Base-by-base conservation (phyloP, 1,140 invertebrate genomes). In the Saccostrea cuccullata region DNA sequence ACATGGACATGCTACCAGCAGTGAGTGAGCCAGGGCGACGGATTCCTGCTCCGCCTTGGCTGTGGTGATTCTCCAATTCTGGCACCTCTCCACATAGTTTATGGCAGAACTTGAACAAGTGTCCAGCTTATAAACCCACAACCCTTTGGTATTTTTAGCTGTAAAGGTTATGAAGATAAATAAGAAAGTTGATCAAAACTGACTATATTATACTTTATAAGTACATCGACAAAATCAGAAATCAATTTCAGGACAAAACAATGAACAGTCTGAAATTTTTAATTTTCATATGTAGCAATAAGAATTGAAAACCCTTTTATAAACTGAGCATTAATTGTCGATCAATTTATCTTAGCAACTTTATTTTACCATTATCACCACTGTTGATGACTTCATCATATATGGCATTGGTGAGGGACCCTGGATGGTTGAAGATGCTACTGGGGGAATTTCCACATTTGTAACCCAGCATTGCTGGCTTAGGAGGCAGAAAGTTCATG, bases 41-140 rank as follows among this genome's bases (percentile, higher is more conserved):
- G 20, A 30, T 12, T 84, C 40, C 82, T 26, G 40, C 55, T 84
- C 12, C 4, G 11, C 9, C 9, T 20, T 17, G 15, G 17, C 55
- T 20, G 55, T 30, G 12, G 82, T 84, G 36, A 84, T 9, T n/a
- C 55, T 55, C 82, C 82, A 84, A 40, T 47, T 84, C 17, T 84
- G 55, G 40, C 82, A 84, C 11, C 55, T 55, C 40, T 84, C 82
- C 11, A 55, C 82, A 12, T 84, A 84, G 20, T 84, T 84, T 26
- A 84, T 26, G 17, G 36, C 47, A 56, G 82, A 55, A 56, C 30
- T 56, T 36, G 40, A n/a, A 84, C 82, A 84, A n/a, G 82, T 84
- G 47, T 84, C 82, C 40, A 84, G 47, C n/a, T 56, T 84, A 20
- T 84, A 84, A 11, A 84, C 30, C 82, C 82, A 84, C 55, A 84